Evolutionary conservation across 2,888 invertebrate genomes (phyloP).

Genomic region (Cantharis flavilabris): DNA sequence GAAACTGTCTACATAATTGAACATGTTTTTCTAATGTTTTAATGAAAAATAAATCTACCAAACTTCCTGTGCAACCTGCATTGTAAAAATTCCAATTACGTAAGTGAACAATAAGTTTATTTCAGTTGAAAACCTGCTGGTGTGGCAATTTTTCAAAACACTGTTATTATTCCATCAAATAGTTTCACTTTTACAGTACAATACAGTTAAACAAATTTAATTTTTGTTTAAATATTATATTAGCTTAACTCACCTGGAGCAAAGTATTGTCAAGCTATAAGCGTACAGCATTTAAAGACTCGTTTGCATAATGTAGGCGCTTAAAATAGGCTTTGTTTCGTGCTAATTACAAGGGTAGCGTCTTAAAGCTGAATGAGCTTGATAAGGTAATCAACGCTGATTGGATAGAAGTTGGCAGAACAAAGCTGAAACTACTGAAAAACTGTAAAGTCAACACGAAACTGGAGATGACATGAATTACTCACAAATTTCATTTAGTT

Average conservation of each 20-base stretch:
- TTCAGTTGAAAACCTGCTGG: background rate
- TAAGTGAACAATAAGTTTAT: background rate
- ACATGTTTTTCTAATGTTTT: too few species aligned
- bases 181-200: background rate
- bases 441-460: background rate
- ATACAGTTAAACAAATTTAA: background rate
- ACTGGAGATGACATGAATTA: background rate
- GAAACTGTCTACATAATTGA: too few species aligned
- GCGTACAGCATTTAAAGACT: constrained; percentile 27
- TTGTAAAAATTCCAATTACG: background rate
- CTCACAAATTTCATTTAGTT: background rate
- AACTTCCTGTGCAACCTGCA: too few species aligned
- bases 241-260: background rate
- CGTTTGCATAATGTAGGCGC: constrained; percentile 30
- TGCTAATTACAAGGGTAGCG: constrained; percentile 31
- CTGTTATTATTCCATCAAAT: background rate
- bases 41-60: too few species aligned
- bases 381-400: constrained; percentile 31
- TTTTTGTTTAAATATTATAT: background rate
- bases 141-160: background rate
- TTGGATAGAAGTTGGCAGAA: constrained; percentile 20
- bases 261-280: constrained; percentile 21
- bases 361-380: constrained; percentile 24
- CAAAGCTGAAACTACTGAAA: background rate
- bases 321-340: constrained; percentile 20